Evolutionary conservation across 2,113 vertebrate species (phyloP), one percentile per base, ranked within the genome.

Genomic region (Neofelis nebulosa): DNA sequence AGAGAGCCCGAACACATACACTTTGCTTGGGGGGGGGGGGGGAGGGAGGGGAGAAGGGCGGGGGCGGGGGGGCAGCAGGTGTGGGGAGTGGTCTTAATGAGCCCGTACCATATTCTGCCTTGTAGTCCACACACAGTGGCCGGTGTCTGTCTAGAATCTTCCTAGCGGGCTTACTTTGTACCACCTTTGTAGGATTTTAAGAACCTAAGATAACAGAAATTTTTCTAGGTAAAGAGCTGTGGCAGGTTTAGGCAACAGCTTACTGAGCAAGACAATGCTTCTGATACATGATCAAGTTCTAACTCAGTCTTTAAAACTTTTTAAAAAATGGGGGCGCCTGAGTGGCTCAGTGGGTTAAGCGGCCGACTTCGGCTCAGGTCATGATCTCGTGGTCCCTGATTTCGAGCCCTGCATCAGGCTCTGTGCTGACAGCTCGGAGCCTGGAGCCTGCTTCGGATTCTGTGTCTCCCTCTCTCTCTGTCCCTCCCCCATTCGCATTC

Each of bases 21-120:
- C 16, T 19, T 9, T 36, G 41, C 1, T 7, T 9, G 23, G 25
- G 5, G 21, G 3, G 7, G 1, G 0, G 57, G 18, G 55, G 1
- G 55, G 0, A 0, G 55, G 4, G 55, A 0, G 55, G 18, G 55
- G 16, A 2, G 45, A 9, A 2, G 45, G 45, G 45, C 0, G 45
- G 45, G 45, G 45, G 45, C 0, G 15, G 25, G 16, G 16, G 19
- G 3, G 7, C 3, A 0, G 15, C 7, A 74, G 38, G 19, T 38
- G 25, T 6, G 12, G 31, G 33, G 14, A 10, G 14, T 1, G 38
- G 9, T 57, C 76, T 9, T 9, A 3, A 19, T 0, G 0, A n/a
- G 31, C n/a, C 19, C 87, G 65, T 25, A 36, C 13, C 25, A 10
- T 13, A 21, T n/a, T 36, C 27, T 76, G 52, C 66, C 38, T 50